phyloP scores from a whole-genome alignment of 2,888 invertebrate genomes.

The Orchesella flavescens region DNA sequence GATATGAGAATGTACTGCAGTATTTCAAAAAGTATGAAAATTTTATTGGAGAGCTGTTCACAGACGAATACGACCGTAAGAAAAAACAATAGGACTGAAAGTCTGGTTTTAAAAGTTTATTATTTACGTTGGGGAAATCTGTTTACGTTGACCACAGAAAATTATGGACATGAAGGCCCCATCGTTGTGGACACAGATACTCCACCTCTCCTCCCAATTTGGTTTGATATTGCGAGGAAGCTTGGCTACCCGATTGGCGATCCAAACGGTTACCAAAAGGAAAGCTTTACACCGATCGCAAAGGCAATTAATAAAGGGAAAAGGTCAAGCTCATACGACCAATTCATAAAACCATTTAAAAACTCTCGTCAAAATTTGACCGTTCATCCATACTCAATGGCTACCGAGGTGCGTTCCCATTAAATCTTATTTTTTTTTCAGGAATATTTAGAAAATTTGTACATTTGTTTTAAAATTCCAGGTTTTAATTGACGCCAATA shows the following conservation, averaged over 20 bases:
- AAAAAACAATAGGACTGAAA: neutral
- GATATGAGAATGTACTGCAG: slow-evolving; percentile 49
- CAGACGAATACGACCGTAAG: neutral
- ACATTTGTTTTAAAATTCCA: too few species aligned
- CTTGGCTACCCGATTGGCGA: slow-evolving; percentile 40
- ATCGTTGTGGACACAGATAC: slow-evolving; percentile 33
- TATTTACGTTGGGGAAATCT: neutral
- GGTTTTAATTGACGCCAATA: slow-evolving; percentile 19
- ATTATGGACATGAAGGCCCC: slow-evolving; percentile 49
- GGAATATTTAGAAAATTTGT: too few species aligned
- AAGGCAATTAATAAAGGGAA: slow-evolving; percentile 24
- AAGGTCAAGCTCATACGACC: slow-evolving; percentile 22
- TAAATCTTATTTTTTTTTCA: too few species aligned
- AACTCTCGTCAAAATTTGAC: slow-evolving; percentile 10
- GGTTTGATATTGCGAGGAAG: slow-evolving; percentile 54
- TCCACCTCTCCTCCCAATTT: slow-evolving; percentile 18
- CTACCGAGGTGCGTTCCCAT: too few species aligned
- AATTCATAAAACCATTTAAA: slow-evolving; percentile 36
- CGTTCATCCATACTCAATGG: slow-evolving; percentile 51
- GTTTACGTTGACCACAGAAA: neutral
- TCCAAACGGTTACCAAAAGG: slow-evolving; percentile 49
- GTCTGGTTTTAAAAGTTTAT: neutral
- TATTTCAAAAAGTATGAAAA: slow-evolving; percentile 60
- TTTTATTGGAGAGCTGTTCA: slow-evolving; percentile 47
- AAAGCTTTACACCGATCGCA: slow-evolving; percentile 42